A percentile compares a stretch with the other conserved stretches of the same genome.
Evolutionary conservation across 2,888 invertebrate genomes (phyloP).

Genomic region (Ectemnius cavifrons): DNA sequence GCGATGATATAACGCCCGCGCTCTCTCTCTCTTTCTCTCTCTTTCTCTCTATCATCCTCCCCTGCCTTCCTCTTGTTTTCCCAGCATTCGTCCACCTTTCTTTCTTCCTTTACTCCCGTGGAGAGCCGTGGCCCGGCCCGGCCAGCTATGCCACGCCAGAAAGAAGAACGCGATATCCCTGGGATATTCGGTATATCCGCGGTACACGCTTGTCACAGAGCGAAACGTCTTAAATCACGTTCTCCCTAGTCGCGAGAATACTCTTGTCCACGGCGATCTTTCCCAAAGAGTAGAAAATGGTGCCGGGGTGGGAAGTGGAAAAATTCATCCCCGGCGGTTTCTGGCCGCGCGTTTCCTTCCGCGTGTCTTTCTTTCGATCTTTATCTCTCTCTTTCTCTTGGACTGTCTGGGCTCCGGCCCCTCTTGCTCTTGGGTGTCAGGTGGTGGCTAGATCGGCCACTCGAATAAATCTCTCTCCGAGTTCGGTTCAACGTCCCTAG

Average conservation of each 20-base stretch:
- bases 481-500: slow-evolving; percentile 51
- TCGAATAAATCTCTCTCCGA: slow-evolving; percentile 47
- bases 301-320: slow-evolving; percentile 30
- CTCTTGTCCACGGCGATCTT: background rate
- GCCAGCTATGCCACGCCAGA: slow-evolving; percentile 14
- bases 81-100: slow-evolving; percentile 5
- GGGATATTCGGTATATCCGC: slow-evolving; percentile 38
- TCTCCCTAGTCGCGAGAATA: background rate
- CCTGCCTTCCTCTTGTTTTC: slow-evolving; percentile 7
- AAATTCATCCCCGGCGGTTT: slow-evolving; percentile 28
- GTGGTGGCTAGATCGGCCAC: slow-evolving; percentile 11
- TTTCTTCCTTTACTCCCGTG: slow-evolving; percentile 10
- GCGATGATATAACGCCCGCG: slow-evolving; percentile 67
- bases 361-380: background rate
- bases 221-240: slow-evolving; percentile 47
- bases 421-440: slow-evolving; percentile 7
- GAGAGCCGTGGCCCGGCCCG: slow-evolving; percentile 28
- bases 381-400: background rate
- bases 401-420: background rate
- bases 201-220: slow-evolving; percentile 22
- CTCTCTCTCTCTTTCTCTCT: slow-evolving; percentile 13
- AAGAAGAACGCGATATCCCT: background rate
- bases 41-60: background rate
- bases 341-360: slow-evolving; percentile 25
- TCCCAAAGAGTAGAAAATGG: background rate